Conservation (phyloP, 2,888 invertebrate genomes). For the Anaspis maculata region DNA sequence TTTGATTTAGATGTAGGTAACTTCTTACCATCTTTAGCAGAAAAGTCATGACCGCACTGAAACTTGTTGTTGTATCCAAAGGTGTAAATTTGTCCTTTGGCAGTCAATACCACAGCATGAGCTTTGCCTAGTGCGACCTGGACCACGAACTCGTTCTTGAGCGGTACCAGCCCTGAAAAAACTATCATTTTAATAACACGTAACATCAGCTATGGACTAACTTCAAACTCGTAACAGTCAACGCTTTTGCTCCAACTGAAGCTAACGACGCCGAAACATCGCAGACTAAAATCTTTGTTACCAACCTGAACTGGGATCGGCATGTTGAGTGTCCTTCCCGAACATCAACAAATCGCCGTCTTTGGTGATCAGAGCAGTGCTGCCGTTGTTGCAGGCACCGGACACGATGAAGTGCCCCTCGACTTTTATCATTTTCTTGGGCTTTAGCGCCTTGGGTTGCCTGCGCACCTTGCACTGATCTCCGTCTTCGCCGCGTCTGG, state of each 20-base stretch:
- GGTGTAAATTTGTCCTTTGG: constrained; percentile 84
- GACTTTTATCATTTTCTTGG: constrained; percentile 84
- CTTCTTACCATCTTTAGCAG: constrained; percentile 46
- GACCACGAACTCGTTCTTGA: constrained; percentile 40
- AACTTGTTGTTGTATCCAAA: constrained; percentile 98
- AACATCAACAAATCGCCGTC: constrained; percentile 88
- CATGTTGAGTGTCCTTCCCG: constrained; percentile 86
- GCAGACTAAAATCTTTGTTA: no score
- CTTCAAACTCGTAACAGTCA: no score
- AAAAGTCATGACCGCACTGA: constrained; percentile 87
- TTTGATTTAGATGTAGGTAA: no score
- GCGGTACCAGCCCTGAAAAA: no score
- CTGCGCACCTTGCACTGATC: constrained; percentile 69
- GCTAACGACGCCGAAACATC: no score
- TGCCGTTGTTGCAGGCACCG: constrained; percentile 91
- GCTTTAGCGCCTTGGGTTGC: constrained; percentile 84
- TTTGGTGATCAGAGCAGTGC: constrained; percentile 84
- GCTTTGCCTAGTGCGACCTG: constrained; percentile 90
- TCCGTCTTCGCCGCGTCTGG: constrained; percentile 84
- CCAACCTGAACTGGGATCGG: constrained; percentile 61
- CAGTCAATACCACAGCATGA: constrained; percentile 83
- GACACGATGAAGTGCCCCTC: constrained; percentile 76
- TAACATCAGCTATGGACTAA: no score
- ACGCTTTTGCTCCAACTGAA: no score
- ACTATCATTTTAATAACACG: neutral